Conservation (phyloP, 2,113 vertebrate genomes). For the Nibea coibor region DNA sequence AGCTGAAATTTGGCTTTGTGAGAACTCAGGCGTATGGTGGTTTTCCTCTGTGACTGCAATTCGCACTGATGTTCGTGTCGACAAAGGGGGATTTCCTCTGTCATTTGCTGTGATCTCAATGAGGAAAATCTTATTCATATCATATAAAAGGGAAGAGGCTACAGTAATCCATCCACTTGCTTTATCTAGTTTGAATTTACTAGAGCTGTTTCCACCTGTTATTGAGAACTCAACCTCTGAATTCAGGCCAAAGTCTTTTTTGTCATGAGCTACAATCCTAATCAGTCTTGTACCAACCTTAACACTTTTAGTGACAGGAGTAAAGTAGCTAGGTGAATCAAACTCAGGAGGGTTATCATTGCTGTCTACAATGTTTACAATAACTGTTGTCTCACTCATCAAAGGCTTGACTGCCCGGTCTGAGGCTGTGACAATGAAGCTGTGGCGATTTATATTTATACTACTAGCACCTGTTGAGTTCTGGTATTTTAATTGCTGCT, state of each 20-base stretch:
- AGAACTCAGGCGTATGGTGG: slow-evolving; percentile 95
- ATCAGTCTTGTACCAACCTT: slow-evolving; percentile 91
- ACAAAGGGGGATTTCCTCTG: slow-evolving; percentile 94
- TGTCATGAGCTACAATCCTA: slow-evolving; percentile 89
- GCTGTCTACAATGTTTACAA: slow-evolving; percentile 93
- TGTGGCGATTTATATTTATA: slow-evolving; percentile 94
- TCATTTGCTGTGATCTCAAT: slow-evolving; percentile 90
- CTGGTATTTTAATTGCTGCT: slow-evolving; percentile 92
- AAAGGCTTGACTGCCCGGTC: slow-evolving; percentile 90
- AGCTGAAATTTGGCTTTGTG: slow-evolving; percentile 90
- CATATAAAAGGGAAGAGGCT: slow-evolving; percentile 88
- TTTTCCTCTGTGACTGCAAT: slow-evolving; percentile 96
- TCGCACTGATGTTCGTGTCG: slow-evolving; percentile 83
- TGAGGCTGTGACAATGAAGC: slow-evolving; percentile 95
- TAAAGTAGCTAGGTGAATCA: slow-evolving; percentile 87
- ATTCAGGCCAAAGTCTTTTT: slow-evolving; percentile 95
- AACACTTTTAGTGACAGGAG: slow-evolving; percentile 94
- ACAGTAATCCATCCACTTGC: slow-evolving; percentile 92
- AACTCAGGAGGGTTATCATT: slow-evolving; percentile 95
- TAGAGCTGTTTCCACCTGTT: slow-evolving; percentile 85
- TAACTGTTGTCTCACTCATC: slow-evolving; percentile 95
- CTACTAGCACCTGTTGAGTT: slow-evolving; percentile 88
- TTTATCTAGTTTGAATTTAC: slow-evolving; percentile 90
- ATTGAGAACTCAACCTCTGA: slow-evolving; percentile 92
- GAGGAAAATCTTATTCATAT: slow-evolving; percentile 89